phyloP scores from a whole-genome alignment of 2,797 vertebrate genomes.

The Myoxocephalus aenaeus region DNA sequence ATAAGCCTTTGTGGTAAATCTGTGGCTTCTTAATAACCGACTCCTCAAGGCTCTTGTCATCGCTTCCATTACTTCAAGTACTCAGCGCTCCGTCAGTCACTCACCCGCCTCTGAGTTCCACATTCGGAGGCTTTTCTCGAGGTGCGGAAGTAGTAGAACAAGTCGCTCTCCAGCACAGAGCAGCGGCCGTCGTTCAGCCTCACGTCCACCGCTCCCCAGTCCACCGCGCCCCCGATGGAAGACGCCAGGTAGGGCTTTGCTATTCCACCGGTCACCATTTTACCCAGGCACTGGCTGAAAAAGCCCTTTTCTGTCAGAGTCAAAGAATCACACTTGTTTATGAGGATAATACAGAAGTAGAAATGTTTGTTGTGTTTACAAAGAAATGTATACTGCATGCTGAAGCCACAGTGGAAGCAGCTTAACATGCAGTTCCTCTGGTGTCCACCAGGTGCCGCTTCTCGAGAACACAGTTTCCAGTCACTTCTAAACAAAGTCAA shows the following conservation, averaged over 20 bases:
- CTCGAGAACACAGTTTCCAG: neutral
- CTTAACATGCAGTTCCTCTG: neutral
- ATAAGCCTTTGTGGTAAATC: neutral
- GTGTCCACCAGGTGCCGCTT: neutral
- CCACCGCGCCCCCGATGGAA: constrained; percentile 56
- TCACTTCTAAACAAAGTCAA: neutral
- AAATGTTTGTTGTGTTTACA: neutral
- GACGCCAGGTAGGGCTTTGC: constrained; percentile 71
- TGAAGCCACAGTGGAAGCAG: neutral
- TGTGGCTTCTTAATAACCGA: neutral
- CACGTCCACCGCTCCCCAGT: constrained; percentile 45
- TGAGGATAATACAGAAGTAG: neutral
- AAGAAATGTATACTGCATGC: neutral
- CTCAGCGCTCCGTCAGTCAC: constrained; percentile 13
- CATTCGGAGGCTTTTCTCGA: constrained; percentile 58
- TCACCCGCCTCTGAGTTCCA: constrained; percentile 73
- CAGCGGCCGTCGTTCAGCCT: constrained; percentile 79
- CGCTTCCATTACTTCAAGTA: neutral
- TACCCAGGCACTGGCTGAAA: constrained; percentile 74
- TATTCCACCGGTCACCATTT: constrained; percentile 71
- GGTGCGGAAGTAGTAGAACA: constrained; percentile 67
- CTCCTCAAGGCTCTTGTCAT: no score
- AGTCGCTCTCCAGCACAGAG: constrained; percentile 45
- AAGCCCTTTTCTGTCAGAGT: constrained; percentile 74
- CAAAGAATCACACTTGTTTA: neutral